Percentiles rank a stretch among this genome's conserved stretches.
These are phyloP conservation scores for Diploscapter pachys DNA, from an alignment of 1,140 invertebrate species.

Conservation along the genomic window DNA sequence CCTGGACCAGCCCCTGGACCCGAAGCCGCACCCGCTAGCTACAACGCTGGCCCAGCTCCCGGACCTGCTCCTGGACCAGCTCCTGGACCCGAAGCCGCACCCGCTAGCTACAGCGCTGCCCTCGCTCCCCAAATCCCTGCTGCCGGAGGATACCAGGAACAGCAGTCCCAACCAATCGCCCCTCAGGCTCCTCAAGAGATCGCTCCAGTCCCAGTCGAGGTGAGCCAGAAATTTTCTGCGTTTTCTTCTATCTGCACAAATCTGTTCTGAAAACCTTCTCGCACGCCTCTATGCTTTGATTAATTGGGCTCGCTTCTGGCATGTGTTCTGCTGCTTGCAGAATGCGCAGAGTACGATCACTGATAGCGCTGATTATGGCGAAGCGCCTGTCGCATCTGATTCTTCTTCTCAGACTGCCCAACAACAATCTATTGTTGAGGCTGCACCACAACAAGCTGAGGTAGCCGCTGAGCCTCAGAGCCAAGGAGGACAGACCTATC, in stretches of 20 bases:
- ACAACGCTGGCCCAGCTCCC: conserved; percentile 1
- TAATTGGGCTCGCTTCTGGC: too few relatives aligned
- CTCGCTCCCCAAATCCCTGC: background rate
- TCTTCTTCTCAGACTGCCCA: conserved; percentile 3
- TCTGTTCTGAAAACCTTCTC: background rate
- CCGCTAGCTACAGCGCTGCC: background rate
- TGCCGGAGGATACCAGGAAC: background rate
- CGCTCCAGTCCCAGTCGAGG: background rate
- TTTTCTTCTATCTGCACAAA: background rate
- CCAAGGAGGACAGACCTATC: background rate
- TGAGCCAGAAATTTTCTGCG: too few relatives aligned
- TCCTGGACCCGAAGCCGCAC: too few relatives aligned
- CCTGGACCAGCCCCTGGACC: background rate
- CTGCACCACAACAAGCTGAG: background rate
- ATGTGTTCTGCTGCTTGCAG: background rate
- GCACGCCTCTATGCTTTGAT: too few relatives aligned
- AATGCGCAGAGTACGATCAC: background rate
- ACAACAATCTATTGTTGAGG: background rate
- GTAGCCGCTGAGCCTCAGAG: background rate
- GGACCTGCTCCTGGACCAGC: conserved; percentile 2
- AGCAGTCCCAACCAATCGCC: background rate
- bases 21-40: background rate
- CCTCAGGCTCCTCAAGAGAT: conserved; percentile 2
- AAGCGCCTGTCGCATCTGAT: background rate
- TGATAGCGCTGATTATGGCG: background rate